phyloP scores from a whole-genome alignment of 2,888 invertebrate genomes.

The Gerris lacustris region DNA sequence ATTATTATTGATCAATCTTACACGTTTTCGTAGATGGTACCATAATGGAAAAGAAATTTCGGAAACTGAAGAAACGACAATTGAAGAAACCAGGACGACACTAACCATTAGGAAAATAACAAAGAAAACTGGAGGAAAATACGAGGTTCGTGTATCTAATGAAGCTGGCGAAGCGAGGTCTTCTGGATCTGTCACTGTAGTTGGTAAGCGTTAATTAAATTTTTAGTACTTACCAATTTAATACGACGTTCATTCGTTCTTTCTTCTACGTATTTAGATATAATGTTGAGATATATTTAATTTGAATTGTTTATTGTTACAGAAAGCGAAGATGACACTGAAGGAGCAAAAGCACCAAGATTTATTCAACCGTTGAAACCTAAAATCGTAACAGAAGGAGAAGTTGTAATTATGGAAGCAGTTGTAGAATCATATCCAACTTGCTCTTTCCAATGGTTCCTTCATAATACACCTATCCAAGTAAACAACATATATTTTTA shows the following conservation, averaged over 20 bases:
- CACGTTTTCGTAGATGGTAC: conserved; percentile 47
- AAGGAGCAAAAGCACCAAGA: conserved; percentile 55
- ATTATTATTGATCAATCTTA: too few species aligned
- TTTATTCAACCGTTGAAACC: conserved; percentile 61
- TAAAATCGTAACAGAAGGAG: conserved; percentile 55
- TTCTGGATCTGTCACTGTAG: conserved; percentile 68
- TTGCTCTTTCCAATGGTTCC: conserved; percentile 80
- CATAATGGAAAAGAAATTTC: conserved; percentile 67
- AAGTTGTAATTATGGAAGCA: conserved; percentile 66
- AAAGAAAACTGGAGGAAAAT: conserved; percentile 71
- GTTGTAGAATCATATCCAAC: conserved; percentile 61
- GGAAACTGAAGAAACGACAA: conserved; percentile 48
- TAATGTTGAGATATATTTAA: neutral
- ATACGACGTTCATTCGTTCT: neutral
- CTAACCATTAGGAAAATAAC: conserved; percentile 54
- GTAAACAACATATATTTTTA: conserved; percentile 30
- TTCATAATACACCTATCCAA: conserved; percentile 57
- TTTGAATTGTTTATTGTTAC: conserved; percentile 10
- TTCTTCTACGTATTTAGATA: neutral
- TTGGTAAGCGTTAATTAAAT: conserved; percentile 33
- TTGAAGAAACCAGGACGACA: conserved; percentile 51
- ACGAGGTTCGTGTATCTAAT: conserved; percentile 72
- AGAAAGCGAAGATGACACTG: conserved; percentile 31
- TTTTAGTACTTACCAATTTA: neutral
- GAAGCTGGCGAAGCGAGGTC: conserved; percentile 64